phyloP scores from a whole-genome alignment of 2,797 vertebrate genomes.

The Hapalemur alaotrensis region DNA sequence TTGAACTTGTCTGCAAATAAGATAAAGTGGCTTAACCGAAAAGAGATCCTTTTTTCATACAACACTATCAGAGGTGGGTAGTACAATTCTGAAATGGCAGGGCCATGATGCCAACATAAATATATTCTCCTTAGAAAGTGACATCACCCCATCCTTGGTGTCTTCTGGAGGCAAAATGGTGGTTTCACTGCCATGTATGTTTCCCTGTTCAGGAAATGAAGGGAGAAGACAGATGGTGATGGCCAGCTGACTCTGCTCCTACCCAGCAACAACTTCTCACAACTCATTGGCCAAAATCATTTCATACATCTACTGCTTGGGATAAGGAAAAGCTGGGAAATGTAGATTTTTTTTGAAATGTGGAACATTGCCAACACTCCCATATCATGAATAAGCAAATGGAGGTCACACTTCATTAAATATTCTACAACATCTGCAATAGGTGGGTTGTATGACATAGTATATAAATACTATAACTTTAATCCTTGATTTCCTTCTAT shows the following conservation, averaged over 20 bases:
- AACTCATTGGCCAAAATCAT: background rate
- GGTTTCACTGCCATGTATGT: background rate
- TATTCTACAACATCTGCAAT: background rate
- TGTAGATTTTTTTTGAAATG: background rate
- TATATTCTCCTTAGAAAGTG: background rate
- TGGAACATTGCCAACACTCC: background rate
- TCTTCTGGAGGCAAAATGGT: background rate
- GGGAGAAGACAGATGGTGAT: background rate
- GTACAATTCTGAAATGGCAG: background rate
- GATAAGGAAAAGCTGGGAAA: background rate
- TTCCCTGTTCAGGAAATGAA: background rate
- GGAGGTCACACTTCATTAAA: background rate
- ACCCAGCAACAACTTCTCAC: background rate
- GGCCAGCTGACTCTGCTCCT: background rate
- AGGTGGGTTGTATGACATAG: background rate
- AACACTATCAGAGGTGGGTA: background rate
- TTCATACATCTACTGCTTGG: background rate
- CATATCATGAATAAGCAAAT: background rate
- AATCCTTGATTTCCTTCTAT: background rate
- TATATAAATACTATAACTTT: background rate
- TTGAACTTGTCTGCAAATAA: background rate
- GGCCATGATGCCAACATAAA: background rate
- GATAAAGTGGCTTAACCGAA: background rate
- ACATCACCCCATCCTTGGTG: background rate
- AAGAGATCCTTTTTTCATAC: background rate